These are phyloP conservation scores for Sitta carolinensis DNA, from an alignment of 2,797 vertebrate genomes.

Conservation along the genomic window DNA sequence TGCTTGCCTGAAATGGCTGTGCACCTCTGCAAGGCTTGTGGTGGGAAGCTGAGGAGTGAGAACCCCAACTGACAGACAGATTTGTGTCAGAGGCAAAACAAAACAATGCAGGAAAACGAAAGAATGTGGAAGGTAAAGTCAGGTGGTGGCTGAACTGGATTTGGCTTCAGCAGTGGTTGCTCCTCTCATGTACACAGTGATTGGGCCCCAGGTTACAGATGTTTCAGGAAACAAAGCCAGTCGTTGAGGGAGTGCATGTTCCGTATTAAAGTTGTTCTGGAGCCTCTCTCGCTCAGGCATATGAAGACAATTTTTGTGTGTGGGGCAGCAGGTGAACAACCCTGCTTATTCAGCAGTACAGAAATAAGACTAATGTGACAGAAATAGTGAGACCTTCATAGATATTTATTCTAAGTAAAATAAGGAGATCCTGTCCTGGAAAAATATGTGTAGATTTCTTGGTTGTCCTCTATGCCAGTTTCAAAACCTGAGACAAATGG, in stretches of 20 bases:
- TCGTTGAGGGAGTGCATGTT: not conserved
- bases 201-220: not conserved
- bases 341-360: not conserved
- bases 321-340: constrained; percentile 21
- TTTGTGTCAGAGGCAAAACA: not conserved
- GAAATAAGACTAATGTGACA: not conserved
- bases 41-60: not conserved
- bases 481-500: not conserved
- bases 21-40: not conserved
- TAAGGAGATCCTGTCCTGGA: not conserved
- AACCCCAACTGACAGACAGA: accelerated
- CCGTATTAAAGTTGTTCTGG: not conserved
- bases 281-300: not conserved
- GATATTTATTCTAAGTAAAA: not conserved
- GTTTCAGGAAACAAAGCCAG: constrained; percentile 19
- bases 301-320: constrained; percentile 10
- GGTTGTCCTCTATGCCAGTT: not conserved
- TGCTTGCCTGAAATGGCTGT: not conserved
- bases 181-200: not conserved
- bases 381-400: not conserved
- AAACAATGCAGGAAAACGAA: not conserved
- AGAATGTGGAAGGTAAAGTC: not conserved
- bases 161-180: not conserved
- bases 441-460: not conserved
- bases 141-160: not conserved